A percentile compares a stretch with the other conserved stretches of the same genome.
These are phyloP conservation scores for Gallinago media DNA, from an alignment of 2,113 vertebrate species.

Conservation along the genomic window DNA sequence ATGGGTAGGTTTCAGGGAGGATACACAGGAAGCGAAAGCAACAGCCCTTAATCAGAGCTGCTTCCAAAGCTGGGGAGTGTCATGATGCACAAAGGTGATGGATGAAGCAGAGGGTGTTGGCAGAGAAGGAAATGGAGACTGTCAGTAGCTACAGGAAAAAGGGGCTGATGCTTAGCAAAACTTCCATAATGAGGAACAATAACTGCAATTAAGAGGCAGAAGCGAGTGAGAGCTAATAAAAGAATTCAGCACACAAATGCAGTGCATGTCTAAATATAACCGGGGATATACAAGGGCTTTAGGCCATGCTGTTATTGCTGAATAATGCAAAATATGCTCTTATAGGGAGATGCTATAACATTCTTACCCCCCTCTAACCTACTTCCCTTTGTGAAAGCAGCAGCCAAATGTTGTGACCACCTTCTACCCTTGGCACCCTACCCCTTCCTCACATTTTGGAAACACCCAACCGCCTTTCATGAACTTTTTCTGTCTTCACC, in stretches of 20 bases:
- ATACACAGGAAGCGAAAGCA: not conserved
- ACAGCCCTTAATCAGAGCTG: not conserved
- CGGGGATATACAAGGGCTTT: not conserved
- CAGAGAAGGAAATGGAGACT: not conserved
- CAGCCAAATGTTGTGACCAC: not conserved
- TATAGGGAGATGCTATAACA: not conserved
- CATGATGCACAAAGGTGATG: not conserved
- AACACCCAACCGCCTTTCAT: not conserved
- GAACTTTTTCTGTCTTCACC: not conserved
- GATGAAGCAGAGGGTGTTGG: slow-evolving; percentile 15
- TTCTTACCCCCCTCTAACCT: not conserved
- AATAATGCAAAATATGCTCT: not conserved
- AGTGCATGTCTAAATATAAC: not conserved
- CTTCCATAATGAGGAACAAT: not conserved
- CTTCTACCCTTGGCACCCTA: fast-evolving
- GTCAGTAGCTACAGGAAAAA: not conserved
- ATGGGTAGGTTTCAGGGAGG: not conserved
- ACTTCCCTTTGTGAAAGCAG: not conserved
- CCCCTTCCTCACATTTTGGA: not conserved
- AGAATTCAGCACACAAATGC: not conserved
- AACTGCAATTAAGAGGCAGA: not conserved
- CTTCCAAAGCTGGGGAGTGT: not conserved
- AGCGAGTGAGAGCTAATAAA: not conserved
- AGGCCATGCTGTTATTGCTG: not conserved
- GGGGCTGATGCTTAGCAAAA: not conserved